phyloP scores from a whole-genome alignment of 2,113 vertebrate species.

The Nibea albiflora region DNA sequence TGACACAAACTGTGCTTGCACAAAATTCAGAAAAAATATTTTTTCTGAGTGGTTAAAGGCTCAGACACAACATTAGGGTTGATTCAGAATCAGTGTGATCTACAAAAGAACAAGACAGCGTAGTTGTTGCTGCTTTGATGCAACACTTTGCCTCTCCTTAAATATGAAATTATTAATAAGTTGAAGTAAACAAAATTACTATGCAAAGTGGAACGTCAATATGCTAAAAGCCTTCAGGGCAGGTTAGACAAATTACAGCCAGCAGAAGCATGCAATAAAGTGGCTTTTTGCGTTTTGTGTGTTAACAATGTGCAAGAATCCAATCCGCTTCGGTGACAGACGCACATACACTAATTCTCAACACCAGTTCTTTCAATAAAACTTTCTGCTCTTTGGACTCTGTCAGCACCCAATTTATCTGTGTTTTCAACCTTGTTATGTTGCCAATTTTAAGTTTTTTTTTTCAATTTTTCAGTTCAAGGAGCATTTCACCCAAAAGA shows the following conservation, averaged over 20 bases:
- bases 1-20: background rate
- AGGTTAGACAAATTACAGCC: slow-evolving; percentile 19
- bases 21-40: background rate
- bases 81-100: background rate
- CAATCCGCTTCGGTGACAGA: slow-evolving; percentile 24
- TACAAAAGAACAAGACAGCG: background rate
- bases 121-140: background rate
- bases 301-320: slow-evolving; percentile 11
- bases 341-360: slow-evolving; percentile 2
- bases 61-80: background rate
- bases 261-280: slow-evolving; percentile 9
- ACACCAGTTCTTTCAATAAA: slow-evolving; percentile 57
- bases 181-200: background rate
- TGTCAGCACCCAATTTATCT: slow-evolving; percentile 65
- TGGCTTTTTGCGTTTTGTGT: slow-evolving; percentile 13
- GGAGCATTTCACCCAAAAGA: slow-evolving; percentile 53
- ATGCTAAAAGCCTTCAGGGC: background rate
- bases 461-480: slow-evolving; percentile 75
- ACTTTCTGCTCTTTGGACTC: slow-evolving; percentile 53
- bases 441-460: slow-evolving; percentile 52
- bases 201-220: background rate
- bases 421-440: slow-evolving; percentile 63
- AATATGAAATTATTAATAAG: background rate
- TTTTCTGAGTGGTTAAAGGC: background rate
- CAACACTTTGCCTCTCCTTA: background rate